Evolutionary conservation across 2,888 invertebrate species (phyloP).

Genomic region (Clivina fossor): DNA sequence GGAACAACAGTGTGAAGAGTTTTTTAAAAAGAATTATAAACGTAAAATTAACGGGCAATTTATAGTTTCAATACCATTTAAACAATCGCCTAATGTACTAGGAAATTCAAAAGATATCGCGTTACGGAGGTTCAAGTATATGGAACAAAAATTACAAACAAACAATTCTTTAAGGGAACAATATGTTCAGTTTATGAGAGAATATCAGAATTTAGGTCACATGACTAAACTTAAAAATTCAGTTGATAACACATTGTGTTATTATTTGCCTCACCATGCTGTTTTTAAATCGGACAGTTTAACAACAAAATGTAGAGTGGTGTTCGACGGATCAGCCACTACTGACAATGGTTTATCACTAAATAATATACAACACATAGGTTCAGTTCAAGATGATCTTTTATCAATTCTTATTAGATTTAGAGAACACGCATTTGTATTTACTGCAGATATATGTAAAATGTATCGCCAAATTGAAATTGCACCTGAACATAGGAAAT

Average conservation of each 20-base stretch:
- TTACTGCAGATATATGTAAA: slow-evolving; percentile 39
- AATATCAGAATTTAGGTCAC: not conserved
- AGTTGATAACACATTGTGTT: no score
- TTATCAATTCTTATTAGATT: slow-evolving; percentile 2
- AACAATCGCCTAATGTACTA: not conserved
- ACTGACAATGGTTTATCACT: not conserved
- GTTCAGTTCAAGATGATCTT: slow-evolving; percentile 35
- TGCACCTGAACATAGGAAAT: slow-evolving; percentile 31
- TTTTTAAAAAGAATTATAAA: not conserved
- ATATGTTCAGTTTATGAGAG: slow-evolving; percentile 1
- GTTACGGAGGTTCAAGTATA: not conserved
- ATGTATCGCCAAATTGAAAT: slow-evolving; percentile 40
- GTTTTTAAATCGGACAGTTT: not conserved
- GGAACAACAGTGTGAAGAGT: not conserved
- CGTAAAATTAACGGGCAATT: not conserved
- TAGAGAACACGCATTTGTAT: slow-evolving; percentile 16
- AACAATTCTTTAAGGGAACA: not conserved
- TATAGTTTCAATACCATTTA: not conserved
- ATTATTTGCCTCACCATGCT: slow-evolving; percentile 4
- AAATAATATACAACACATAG: not conserved
- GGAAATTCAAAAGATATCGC: not conserved
- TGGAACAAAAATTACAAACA: not conserved
- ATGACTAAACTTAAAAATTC: no score
- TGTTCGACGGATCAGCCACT: not conserved
- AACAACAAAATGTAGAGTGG: no score